These are phyloP conservation scores for Taeniopygia guttata DNA, from an alignment of 2,797 vertebrate species.

Conservation along the genomic window DNA sequence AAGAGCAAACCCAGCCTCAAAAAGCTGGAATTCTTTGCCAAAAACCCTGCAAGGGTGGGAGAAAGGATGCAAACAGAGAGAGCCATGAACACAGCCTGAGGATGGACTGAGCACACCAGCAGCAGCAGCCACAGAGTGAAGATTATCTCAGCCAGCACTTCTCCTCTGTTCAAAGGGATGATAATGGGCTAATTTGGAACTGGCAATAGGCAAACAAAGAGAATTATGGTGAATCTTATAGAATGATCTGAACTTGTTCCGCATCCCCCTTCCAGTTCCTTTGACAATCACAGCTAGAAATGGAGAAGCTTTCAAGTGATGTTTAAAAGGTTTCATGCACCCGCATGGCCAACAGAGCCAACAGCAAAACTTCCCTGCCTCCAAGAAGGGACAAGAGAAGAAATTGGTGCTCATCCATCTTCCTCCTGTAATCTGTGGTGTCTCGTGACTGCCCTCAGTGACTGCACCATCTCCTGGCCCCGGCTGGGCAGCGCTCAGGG, in stretches of 20 bases:
- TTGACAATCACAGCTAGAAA: background rate
- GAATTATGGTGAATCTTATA: background rate
- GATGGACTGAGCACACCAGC: background rate
- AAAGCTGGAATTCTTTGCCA: background rate
- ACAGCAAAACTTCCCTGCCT: background rate
- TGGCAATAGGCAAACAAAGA: background rate
- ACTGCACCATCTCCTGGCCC: rapidly evolving
- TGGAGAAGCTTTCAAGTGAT: background rate
- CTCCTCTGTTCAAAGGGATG: background rate
- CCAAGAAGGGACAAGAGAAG: background rate
- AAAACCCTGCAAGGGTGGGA: background rate
- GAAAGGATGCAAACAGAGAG: background rate
- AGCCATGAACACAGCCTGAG: background rate
- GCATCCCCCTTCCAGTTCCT: background rate
- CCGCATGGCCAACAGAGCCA: background rate
- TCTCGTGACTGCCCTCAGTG: background rate
- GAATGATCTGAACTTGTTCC: background rate
- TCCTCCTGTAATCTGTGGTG: background rate
- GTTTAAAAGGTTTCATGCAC: background rate
- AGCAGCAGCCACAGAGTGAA: background rate
- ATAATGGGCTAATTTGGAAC: background rate
- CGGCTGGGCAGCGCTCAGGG: rapidly evolving
- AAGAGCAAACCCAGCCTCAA: rapidly evolving
- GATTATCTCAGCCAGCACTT: background rate
- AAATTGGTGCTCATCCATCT: background rate